phyloP scores from a whole-genome alignment of 2,888 invertebrate genomes.

The Chrysolina americana region DNA sequence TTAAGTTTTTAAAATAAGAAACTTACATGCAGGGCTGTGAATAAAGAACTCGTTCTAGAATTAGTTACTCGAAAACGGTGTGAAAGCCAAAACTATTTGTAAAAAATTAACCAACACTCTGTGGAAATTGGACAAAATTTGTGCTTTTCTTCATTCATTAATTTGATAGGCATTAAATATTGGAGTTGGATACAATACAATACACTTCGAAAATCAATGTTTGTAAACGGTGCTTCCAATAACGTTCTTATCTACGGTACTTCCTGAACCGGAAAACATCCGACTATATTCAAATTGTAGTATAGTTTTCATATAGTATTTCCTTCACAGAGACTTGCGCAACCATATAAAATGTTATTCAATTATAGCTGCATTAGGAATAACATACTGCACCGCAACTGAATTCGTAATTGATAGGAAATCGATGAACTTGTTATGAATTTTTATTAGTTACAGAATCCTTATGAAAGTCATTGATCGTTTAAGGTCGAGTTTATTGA shows the following conservation, averaged over 20 bases:
- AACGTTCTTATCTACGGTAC: constrained; percentile 7
- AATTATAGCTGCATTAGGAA: constrained; percentile 15
- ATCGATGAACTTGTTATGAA: constrained; percentile 20
- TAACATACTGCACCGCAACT: constrained; percentile 14
- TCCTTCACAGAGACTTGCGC: neutral
- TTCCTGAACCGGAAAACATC: constrained; percentile 9
- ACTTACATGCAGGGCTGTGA: too few relatives aligned
- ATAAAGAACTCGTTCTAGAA: too few relatives aligned
- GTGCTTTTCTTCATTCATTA: neutral
- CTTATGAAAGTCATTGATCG: constrained; percentile 2
- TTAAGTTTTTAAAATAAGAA: too few relatives aligned
- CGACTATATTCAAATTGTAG: constrained; percentile 1
- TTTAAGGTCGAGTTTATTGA: constrained; percentile 3
- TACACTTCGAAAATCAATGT: neutral
- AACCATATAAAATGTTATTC: constrained; percentile 1
- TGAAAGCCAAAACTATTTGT: too few relatives aligned
- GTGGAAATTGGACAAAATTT: neutral
- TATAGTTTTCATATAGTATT: neutral
- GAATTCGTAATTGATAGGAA: constrained; percentile 21
- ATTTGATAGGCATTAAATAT: neutral
- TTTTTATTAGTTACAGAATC: constrained; percentile 19
- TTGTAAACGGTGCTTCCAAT: neutral
- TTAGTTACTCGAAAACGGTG: too few relatives aligned
- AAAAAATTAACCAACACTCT: too few relatives aligned
- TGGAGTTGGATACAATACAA: neutral